These are phyloP conservation scores for Mastomys coucha DNA, from an alignment of 2,113 vertebrate species.

Conservation along the genomic window DNA sequence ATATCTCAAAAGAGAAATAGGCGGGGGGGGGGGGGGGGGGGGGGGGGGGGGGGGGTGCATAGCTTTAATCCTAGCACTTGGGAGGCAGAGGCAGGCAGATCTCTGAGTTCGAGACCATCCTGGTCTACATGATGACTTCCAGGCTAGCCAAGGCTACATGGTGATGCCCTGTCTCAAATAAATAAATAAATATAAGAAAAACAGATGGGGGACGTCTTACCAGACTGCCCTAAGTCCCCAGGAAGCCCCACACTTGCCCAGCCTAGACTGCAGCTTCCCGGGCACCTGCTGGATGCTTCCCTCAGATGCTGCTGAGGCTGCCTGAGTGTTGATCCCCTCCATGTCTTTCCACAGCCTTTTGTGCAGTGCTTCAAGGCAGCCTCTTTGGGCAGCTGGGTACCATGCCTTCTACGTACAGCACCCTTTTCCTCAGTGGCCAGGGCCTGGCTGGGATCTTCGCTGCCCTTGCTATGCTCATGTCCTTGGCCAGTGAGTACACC, in stretches of 20 bases:
- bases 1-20: neutral
- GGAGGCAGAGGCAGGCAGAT: neutral
- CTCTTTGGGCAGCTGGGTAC: slow-evolving; percentile 92
- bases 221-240: neutral
- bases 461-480: slow-evolving; percentile 91
- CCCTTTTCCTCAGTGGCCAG: slow-evolving; percentile 93
- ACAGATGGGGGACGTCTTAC: neutral
- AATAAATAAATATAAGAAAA: neutral
- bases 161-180: neutral
- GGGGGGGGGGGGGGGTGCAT: no score
- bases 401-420: slow-evolving; percentile 91
- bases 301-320: neutral
- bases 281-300: neutral
- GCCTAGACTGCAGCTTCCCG: neutral
- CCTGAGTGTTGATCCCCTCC: neutral
- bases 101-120: neutral
- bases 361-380: slow-evolving; percentile 92
- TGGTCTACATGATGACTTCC: neutral
- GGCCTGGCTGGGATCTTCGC: slow-evolving; percentile 93
- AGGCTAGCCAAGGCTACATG: neutral
- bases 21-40: no score
- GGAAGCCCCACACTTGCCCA: neutral
- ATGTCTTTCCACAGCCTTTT: slow-evolving; percentile 86
- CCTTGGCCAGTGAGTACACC: slow-evolving; percentile 90
- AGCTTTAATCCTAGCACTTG: neutral